Conservation (phyloP, 2,113 vertebrate genomes). For the Aegotheles bennettii region DNA sequence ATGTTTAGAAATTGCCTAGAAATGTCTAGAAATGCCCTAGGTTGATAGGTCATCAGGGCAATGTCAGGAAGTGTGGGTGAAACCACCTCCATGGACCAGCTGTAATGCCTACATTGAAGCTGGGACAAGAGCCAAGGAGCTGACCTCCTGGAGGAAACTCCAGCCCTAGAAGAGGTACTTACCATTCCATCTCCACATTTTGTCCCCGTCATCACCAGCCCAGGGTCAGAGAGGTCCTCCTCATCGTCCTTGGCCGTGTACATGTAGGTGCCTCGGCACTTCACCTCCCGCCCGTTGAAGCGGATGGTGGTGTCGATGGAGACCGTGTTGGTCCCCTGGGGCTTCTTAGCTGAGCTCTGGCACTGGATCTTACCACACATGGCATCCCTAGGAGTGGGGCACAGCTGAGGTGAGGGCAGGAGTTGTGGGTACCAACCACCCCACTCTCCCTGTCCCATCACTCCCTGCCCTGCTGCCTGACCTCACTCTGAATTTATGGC, state of each 20-base stretch:
- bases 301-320: conserved; percentile 86
- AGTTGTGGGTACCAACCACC: fast-evolving
- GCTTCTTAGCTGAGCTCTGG: conserved; percentile 85
- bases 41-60: fast-evolving
- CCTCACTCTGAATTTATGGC: neutral
- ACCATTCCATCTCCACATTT: conserved; percentile 91
- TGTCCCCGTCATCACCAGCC: conserved; percentile 90
- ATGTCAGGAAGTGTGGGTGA: fast-evolving
- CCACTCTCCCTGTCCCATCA: neutral
- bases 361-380: conserved; percentile 95
- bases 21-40: neutral
- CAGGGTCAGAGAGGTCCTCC: conserved; percentile 82
- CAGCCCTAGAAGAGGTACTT: neutral
- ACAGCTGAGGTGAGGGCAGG: neutral
- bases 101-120: fast-evolving
- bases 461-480: neutral
- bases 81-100: fast-evolving
- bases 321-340: conserved; percentile 80
- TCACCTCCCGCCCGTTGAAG: conserved; percentile 77
- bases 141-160: neutral
- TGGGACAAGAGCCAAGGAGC: neutral
- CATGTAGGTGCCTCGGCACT: conserved; percentile 84
- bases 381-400: conserved; percentile 77
- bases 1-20: no score
- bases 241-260: conserved; percentile 82